Conservation (phyloP, 2,888 invertebrate species). For the Nycteola revayana region DNA sequence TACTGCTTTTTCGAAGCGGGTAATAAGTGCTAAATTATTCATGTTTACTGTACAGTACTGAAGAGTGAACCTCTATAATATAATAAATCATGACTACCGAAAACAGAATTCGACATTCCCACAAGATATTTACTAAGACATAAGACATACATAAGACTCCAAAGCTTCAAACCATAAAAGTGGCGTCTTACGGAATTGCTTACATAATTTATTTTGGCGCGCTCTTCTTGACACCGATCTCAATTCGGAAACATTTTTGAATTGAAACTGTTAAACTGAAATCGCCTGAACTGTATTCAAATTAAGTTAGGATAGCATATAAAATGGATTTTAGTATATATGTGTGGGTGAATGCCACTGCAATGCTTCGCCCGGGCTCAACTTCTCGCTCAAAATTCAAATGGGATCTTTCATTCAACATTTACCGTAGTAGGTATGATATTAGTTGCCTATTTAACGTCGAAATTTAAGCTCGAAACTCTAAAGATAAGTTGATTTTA, state of each 20-base stretch:
- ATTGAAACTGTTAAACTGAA: conserved; percentile 21
- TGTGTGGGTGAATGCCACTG: conserved; percentile 16
- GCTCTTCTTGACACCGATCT: conserved; percentile 8
- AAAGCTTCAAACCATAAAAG: no score
- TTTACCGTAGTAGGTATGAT: conserved; percentile 24
- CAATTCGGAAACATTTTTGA: conserved; percentile 13
- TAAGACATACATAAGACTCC: no score
- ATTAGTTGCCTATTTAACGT: conserved; percentile 34
- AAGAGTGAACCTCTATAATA: no score
- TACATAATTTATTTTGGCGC: conserved; percentile 17
- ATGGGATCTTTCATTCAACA: conserved; percentile 34
- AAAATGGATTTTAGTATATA: conserved; percentile 31
- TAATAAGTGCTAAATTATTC: no score
- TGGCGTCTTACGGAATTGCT: conserved; percentile 9
- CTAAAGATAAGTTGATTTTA: conserved; percentile 18
- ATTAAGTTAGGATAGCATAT: conserved; percentile 30
- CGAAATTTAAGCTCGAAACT: conserved; percentile 12
- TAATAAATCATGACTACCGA: no score
- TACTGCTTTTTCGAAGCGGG: no score
- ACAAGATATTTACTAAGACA: no score
- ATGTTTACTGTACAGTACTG: no score
- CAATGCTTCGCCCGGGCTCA: conserved; percentile 18
- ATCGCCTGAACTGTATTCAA: conserved; percentile 31
- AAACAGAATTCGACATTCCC: no score
- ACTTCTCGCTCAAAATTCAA: conserved; percentile 31